Conservation (phyloP, 1,140 invertebrate genomes). For the Diplogasteroides magnus region DNA sequence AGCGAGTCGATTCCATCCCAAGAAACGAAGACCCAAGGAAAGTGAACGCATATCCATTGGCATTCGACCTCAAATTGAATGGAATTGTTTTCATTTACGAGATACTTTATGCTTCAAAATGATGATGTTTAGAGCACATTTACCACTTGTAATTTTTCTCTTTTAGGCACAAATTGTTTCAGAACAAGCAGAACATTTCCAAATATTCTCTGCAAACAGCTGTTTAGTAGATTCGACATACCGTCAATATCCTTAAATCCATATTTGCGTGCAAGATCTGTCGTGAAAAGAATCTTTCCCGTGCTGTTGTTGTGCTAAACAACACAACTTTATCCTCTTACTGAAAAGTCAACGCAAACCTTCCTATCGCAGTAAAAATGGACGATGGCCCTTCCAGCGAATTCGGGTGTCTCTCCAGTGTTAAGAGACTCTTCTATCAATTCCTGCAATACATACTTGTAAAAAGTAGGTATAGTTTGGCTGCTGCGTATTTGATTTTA, state of each 20-base stretch:
- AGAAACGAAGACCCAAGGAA: not conserved
- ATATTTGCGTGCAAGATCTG: not conserved
- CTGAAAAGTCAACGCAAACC: not conserved
- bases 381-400: not conserved
- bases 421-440: not conserved
- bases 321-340: not conserved
- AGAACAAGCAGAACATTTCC: too few species aligned
- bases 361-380: not conserved
- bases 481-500: too few species aligned
- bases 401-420: not conserved
- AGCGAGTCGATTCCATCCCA: not conserved
- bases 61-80: not conserved
- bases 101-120: not conserved
- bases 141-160: not conserved
- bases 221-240: too few species aligned
- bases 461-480: too few species aligned
- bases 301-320: not conserved
- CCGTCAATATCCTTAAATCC: not conserved
- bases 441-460: not conserved
- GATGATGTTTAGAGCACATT: not conserved
- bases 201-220: too few species aligned
- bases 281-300: not conserved
- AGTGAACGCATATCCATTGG: not conserved
- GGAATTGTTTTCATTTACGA: not conserved
- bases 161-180: not conserved